Conservation (phyloP, 2,797 vertebrate species). For the Sebastes cheni region DNA sequence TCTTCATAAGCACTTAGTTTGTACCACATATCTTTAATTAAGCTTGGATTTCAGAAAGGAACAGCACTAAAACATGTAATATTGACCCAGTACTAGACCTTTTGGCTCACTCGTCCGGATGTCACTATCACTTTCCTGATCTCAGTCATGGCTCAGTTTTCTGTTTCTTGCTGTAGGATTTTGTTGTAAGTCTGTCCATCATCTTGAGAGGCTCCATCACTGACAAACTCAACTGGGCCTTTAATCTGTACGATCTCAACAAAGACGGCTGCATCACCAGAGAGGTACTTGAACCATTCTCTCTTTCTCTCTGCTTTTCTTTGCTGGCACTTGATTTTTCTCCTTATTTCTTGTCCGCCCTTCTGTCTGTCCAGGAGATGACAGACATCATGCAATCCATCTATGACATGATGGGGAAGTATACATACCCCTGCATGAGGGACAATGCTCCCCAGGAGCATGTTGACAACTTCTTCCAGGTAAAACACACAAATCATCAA, state of each 20-base stretch:
- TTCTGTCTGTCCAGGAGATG: slow-evolving; percentile 89
- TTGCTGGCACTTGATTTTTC: neutral
- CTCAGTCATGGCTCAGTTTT: neutral
- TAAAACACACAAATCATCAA: slow-evolving; percentile 53
- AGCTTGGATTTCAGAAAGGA: neutral
- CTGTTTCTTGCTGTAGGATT: slow-evolving; percentile 82
- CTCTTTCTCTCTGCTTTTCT: neutral
- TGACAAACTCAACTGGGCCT: slow-evolving; percentile 96
- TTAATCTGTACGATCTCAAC: slow-evolving; percentile 97
- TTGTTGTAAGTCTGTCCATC: slow-evolving; percentile 92
- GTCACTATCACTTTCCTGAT: neutral
- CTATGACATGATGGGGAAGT: slow-evolving; percentile 99
- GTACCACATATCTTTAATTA: neutral
- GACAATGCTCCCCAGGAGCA: slow-evolving; percentile 92
- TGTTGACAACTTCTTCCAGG: slow-evolving; percentile 96
- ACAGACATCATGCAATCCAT: slow-evolving; percentile 97
- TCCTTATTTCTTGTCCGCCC: neutral
- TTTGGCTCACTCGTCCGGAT: neutral
- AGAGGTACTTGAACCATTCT: slow-evolving; percentile 83
- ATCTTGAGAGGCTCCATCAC: slow-evolving; percentile 93
- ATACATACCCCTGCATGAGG: slow-evolving; percentile 90
- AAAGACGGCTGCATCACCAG: slow-evolving; percentile 98
- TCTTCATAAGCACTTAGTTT: neutral
- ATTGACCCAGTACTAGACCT: neutral
- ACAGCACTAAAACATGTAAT: neutral